These are phyloP conservation scores for Ophioninae sp. DNA, from an alignment of 2,888 invertebrate genomes.

Conservation along the genomic window DNA sequence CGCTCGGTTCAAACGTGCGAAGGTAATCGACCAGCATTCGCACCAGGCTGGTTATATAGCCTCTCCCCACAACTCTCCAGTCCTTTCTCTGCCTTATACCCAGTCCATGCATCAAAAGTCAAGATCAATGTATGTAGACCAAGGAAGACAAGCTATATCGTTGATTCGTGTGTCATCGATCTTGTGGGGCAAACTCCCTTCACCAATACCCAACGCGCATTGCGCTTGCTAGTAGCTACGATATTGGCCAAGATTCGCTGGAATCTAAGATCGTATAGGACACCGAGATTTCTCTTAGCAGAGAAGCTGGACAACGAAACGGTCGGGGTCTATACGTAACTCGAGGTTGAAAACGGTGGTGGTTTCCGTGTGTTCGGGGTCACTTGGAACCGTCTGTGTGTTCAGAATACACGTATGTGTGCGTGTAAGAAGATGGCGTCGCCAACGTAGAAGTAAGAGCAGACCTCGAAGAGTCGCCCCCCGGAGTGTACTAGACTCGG, in stretches of 20 bases:
- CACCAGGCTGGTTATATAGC: conserved; percentile 34
- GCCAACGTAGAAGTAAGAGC: conserved; percentile 23
- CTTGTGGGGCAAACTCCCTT: not conserved
- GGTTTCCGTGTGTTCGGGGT: conserved; percentile 49
- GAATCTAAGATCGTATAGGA: not conserved
- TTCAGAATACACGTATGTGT: not conserved
- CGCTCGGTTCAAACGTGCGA: conserved; percentile 58
- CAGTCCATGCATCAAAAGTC: not conserved
- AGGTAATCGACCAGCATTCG: conserved; percentile 71
- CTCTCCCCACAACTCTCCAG: not conserved
- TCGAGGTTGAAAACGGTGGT: conserved; percentile 37
- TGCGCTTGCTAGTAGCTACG: not conserved
- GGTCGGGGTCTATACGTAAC: conserved; percentile 4
- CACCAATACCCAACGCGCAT: not conserved
- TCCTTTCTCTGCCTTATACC: not conserved
- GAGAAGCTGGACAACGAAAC: conserved; percentile 20
- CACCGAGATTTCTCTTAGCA: conserved; percentile 17
- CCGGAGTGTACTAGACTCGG: conserved; percentile 73
- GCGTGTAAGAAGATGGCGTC: conserved; percentile 32
- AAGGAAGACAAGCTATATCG: not conserved
- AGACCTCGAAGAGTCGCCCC: conserved; percentile 58
- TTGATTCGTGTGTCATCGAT: not conserved
- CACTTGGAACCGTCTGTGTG: conserved; percentile 30
- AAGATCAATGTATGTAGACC: not conserved
- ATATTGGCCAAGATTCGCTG: not conserved